A percentile compares a stretch with the other conserved stretches of the same genome.
phyloP scores from a whole-genome alignment of 2,888 invertebrate genomes.

The Amphipyra tragopoginis region DNA sequence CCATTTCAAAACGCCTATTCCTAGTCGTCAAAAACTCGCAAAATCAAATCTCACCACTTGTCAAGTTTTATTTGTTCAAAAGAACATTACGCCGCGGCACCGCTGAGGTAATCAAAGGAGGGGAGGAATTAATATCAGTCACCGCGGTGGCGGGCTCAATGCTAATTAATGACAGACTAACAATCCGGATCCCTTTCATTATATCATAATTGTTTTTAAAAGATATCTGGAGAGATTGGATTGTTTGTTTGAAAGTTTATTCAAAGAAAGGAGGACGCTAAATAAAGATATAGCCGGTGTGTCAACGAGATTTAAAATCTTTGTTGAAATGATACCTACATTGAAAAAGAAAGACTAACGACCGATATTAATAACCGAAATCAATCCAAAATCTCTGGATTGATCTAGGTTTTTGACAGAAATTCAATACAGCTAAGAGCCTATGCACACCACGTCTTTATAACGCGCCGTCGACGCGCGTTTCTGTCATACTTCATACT shows the following conservation, averaged over 20 bases:
- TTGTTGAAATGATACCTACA: too few relatives aligned
- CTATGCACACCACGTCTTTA: too few relatives aligned
- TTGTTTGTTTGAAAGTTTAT: constrained; percentile 30
- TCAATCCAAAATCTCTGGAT: too few relatives aligned
- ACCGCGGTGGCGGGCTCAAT: constrained; percentile 57
- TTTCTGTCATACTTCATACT: too few relatives aligned
- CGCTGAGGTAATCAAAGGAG: constrained; percentile 59
- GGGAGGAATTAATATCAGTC: constrained; percentile 65
- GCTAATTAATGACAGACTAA: constrained; percentile 81
- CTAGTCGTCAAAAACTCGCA: not conserved
- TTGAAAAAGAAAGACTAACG: too few relatives aligned
- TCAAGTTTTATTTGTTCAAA: constrained; percentile 81
- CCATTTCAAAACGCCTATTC: not conserved
- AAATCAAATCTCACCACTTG: constrained; percentile 11
- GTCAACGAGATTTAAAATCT: too few relatives aligned
- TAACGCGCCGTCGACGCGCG: too few relatives aligned
- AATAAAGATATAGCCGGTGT: not conserved
- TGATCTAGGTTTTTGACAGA: too few relatives aligned
- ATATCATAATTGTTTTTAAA: constrained; percentile 85
- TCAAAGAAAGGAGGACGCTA: not conserved
- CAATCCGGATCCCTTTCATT: constrained; percentile 73
- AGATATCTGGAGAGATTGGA: constrained; percentile 70
- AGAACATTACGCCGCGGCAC: constrained; percentile 68
- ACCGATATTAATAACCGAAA: too few relatives aligned
- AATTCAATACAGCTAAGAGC: too few relatives aligned